These are phyloP conservation scores for Busseola fusca DNA, from an alignment of 2,888 invertebrate species.

Conservation along the genomic window DNA sequence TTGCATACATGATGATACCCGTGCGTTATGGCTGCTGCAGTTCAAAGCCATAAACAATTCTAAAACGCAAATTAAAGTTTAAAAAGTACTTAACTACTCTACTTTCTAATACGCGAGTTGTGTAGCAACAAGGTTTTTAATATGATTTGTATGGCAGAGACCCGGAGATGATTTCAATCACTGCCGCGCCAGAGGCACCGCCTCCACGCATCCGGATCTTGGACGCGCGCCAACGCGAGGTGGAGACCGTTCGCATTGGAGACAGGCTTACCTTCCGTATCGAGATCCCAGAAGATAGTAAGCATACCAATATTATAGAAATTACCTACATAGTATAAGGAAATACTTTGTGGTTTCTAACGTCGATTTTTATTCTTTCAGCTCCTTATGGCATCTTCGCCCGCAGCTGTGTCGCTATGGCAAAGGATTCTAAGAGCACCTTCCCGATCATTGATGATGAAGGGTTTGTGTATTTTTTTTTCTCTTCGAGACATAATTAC, in stretches of 20 bases:
- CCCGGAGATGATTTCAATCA: constrained; percentile 98
- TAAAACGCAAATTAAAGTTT: constrained; percentile 16
- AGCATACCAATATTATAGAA: constrained; percentile 75
- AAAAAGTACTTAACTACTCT: neutral
- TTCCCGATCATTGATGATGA: constrained; percentile 99
- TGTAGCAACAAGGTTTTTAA: constrained; percentile 8
- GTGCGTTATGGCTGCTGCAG: constrained; percentile 10
- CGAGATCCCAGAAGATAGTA: constrained; percentile 98
- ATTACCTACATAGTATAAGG: neutral
- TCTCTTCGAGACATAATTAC: neutral
- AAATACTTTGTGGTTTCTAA: constrained; percentile 27
- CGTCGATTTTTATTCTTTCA: constrained; percentile 74
- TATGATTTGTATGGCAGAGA: constrained; percentile 88
- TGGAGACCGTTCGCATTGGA: constrained; percentile 97
- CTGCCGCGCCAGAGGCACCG: constrained; percentile 97
- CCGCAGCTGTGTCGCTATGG: constrained; percentile 98
- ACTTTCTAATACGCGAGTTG: neutral
- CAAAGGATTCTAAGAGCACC: constrained; percentile 98
- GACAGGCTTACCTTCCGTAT: constrained; percentile 98
- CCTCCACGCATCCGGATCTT: constrained; percentile 97
- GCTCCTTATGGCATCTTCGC: constrained; percentile 99
- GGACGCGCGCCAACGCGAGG: constrained; percentile 95
- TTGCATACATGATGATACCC: constrained; percentile 35
- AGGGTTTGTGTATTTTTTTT: constrained; percentile 88
- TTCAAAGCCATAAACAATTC: constrained; percentile 10